Evolutionary conservation across 2,888 invertebrate species (phyloP), one percentile per base, ranked within the genome.

Genomic region (Amphipyra tragopoginis): DNA sequence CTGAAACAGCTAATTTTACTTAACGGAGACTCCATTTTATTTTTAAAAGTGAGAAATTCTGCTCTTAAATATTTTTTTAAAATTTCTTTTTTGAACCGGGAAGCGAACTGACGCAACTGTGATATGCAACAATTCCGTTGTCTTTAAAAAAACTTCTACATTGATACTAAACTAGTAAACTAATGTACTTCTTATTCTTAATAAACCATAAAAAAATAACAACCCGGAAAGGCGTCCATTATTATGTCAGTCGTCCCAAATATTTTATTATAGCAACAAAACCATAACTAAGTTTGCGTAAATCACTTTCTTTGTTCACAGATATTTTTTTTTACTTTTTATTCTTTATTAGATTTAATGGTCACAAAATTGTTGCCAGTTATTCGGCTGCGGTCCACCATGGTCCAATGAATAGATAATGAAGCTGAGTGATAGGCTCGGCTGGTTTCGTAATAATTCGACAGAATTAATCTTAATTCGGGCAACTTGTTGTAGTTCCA

Each of bases 391-490:
- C 49, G 77, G 76, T 69, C 48, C 14, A 64, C 47, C 64, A 53
- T 67, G 77, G 76, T 72, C 57, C 76, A 72, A 54, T 65, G 54
- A 65, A 6, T 42, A 36, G 59, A 58, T 79, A 73, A 77, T 79
- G 59, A 79, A 75, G 53, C 50, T 44, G 7, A 53, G 47, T 40
- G 72, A 51, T 67, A 67, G 59, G 76, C 73, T 75, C 38, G n/a
- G 26, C n/a, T 62, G 58, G 62, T 66, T 76, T 65, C 61, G 54
- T 51, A 66, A 54, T 59, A 29, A 47, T 62, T 15, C 11, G 42
- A 49, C 10, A 21, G 52, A 52, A 64, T 63, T 48, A 14, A 42
- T 52, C 15, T 34, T 33, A 5, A 40, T 34, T 64, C 10, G n/a
- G 39, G 26, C 48, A 57, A 21, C 36, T 0, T n/a, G 45, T 56